These are phyloP conservation scores for Rhabdophis nuchalis DNA, from an alignment of 2,797 vertebrate genomes.

Conservation along the genomic window DNA sequence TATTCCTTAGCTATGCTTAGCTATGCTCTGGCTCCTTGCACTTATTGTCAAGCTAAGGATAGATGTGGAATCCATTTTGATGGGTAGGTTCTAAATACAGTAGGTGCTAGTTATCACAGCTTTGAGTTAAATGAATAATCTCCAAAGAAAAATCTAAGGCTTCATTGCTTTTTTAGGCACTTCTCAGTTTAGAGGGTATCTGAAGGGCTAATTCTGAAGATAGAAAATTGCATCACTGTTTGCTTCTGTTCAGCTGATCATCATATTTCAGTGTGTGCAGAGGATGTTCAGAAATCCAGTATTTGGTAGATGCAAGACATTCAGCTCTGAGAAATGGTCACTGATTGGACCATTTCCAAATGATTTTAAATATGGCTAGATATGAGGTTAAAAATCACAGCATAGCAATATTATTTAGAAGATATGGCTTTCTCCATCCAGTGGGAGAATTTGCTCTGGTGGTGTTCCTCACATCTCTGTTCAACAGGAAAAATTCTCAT, in stretches of 20 bases:
- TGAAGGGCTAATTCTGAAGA: neutral
- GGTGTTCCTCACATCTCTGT: neutral
- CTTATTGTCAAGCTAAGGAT: neutral
- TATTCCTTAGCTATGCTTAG: neutral
- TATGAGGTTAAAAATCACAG: neutral
- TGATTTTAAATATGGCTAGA: neutral
- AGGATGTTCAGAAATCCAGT: neutral
- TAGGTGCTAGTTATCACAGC: neutral
- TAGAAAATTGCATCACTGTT: neutral
- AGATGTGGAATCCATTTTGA: neutral
- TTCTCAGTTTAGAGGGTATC: neutral
- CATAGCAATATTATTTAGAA: neutral
- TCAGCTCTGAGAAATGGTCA: neutral
- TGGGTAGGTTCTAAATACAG: neutral
- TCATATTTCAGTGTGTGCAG: neutral
- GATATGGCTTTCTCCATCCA: neutral
- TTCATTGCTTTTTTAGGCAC: neutral
- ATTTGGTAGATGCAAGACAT: neutral
- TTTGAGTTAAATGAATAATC: neutral
- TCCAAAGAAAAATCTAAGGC: neutral
- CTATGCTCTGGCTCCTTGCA: neutral
- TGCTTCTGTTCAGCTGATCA: neutral
- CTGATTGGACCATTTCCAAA: neutral
- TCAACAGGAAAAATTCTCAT: neutral
- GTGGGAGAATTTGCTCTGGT: neutral